These are phyloP conservation scores for Acrocephalus arundinaceus DNA, from an alignment of 2,113 vertebrate species.

Conservation along the genomic window DNA sequence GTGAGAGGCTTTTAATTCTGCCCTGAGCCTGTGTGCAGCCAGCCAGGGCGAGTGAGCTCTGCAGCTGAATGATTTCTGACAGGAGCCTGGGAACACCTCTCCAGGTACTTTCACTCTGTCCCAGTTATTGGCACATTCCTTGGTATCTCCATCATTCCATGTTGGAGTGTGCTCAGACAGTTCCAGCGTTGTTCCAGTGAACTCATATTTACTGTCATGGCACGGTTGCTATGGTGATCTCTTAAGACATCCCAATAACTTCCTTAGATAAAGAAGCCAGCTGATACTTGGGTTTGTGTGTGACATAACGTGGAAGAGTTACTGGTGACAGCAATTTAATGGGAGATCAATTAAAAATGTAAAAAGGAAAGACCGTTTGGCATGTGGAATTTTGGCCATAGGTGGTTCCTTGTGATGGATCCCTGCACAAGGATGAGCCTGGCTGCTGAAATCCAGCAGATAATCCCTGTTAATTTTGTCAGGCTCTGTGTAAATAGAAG, in stretches of 20 bases:
- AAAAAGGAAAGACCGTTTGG: not conserved
- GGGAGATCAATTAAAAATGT: not conserved
- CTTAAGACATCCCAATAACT: slow-evolving; percentile 55
- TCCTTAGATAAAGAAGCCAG: slow-evolving; percentile 41
- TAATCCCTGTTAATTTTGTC: not conserved
- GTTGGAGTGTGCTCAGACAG: slow-evolving; percentile 20
- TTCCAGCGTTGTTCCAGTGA: slow-evolving; percentile 27
- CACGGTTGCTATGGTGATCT: slow-evolving; percentile 69
- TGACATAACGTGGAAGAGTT: not conserved
- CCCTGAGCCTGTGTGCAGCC: not conserved
- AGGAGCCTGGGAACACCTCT: not conserved
- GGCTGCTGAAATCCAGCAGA: not conserved
- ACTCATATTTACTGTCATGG: slow-evolving; percentile 58
- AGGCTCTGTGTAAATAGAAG: not conserved
- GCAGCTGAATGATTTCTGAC: not conserved
- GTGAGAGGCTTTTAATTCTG: not conserved
- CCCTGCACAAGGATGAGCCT: not conserved
- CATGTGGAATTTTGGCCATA: not conserved
- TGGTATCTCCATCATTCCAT: not conserved
- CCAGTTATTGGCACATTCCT: not conserved
- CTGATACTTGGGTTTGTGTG: not conserved
- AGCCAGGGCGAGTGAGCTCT: accelerated
- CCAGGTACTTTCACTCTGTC: not conserved
- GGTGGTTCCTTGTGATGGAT: not conserved
- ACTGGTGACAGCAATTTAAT: not conserved